A percentile compares a stretch with the other conserved stretches of the same genome.
phyloP scores from a whole-genome alignment of 2,113 vertebrate species.

The Columbina picui region DNA sequence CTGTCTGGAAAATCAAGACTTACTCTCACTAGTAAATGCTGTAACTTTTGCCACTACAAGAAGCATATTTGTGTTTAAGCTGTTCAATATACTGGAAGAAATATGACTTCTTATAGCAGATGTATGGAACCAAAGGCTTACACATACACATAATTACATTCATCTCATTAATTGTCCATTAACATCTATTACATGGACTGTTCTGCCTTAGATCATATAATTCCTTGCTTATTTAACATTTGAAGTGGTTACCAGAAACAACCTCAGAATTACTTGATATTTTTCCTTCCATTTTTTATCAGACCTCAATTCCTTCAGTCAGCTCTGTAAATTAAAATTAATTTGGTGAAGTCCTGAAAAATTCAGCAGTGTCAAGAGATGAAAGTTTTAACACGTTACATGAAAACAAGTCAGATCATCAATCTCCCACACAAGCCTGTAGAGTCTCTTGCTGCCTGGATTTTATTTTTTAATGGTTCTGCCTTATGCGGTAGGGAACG shows the following conservation, averaged over 20 bases:
- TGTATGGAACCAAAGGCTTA: background rate
- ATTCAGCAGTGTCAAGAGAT: background rate
- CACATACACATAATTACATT: background rate
- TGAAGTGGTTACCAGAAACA: background rate
- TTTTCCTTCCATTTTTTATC: background rate
- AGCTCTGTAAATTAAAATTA: background rate
- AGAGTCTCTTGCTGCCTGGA: background rate
- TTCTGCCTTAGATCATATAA: background rate
- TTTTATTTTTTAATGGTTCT: background rate
- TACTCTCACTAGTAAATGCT: background rate
- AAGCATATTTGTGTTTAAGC: background rate
- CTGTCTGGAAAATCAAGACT: background rate
- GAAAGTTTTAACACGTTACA: background rate
- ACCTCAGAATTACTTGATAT: background rate
- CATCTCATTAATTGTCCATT: background rate
- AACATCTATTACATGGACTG: background rate
- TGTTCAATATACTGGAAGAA: background rate
- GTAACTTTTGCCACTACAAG: background rate
- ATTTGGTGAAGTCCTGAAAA: background rate
- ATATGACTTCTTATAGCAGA: background rate
- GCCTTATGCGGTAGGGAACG: background rate
- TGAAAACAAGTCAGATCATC: constrained; percentile 16
- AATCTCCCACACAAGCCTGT: background rate
- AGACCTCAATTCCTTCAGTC: background rate
- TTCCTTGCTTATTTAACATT: background rate